Conservation (phyloP, 1,140 invertebrate genomes). For the Drosophila ananassae region DNA sequence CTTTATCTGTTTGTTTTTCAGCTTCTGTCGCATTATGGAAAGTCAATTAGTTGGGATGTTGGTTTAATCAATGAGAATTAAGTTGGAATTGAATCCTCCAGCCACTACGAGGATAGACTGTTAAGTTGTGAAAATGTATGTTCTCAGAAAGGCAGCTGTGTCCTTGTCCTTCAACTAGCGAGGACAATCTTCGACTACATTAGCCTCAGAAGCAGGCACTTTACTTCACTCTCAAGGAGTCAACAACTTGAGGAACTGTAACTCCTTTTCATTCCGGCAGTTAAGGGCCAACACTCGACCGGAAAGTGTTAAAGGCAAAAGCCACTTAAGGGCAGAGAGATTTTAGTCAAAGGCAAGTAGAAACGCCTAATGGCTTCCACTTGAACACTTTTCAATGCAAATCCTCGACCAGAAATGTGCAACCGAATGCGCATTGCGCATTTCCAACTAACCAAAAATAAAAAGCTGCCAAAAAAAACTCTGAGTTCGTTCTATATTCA, state of each 20-base stretch:
- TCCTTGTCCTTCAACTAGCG: neutral
- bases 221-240: constrained; percentile 18
- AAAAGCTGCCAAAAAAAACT: constrained; percentile 40
- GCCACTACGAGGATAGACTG: neutral
- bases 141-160: neutral
- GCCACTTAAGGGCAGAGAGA: constrained; percentile 14
- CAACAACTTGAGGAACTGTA: constrained; percentile 48
- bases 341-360: constrained; percentile 29
- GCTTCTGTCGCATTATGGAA: constrained; percentile 40
- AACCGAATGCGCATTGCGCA: constrained; percentile 80
- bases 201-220: neutral
- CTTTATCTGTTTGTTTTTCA: constrained; percentile 53
- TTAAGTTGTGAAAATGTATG: no score
- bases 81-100: constrained; percentile 3
- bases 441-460: constrained; percentile 57
- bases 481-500: constrained; percentile 7
- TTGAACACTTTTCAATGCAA: constrained; percentile 80
- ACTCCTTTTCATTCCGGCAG: constrained; percentile 37
- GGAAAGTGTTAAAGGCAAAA: constrained; percentile 54
- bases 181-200: constrained; percentile 16
- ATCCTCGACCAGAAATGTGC: constrained; percentile 68
- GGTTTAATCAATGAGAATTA: constrained; percentile 52
- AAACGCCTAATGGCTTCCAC: constrained; percentile 78
- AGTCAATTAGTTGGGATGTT: constrained; percentile 59
- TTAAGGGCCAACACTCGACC: constrained; percentile 35